Base-by-base conservation (phyloP, 1,140 invertebrate species). In the Drosophila elegans region DNA sequence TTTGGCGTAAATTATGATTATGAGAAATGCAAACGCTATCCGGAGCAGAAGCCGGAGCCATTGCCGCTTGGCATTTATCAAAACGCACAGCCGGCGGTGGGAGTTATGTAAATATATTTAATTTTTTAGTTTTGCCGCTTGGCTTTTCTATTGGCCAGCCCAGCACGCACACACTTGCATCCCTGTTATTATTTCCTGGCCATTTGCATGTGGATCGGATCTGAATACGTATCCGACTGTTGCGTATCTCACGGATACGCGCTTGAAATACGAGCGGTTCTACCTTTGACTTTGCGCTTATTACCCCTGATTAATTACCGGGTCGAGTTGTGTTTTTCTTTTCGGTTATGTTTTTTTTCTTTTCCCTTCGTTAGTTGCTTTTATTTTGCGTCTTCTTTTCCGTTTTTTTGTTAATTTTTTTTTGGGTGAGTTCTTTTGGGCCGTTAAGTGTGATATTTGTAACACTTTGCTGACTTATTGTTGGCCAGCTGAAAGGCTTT, bases 361-460 rank as follows among this genome's bases (percentile, higher is more conserved):
- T 34, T 66, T 34, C 44, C 1, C 29, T 72, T 54, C 49, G 34
- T 66, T 49, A 48, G 44, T 51, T 49, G 45, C 39, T 45, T 52
- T 46, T 69, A 27, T 51, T 41, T 64, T 55, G 44, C 25, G 45
- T 66, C 42, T 77, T 51, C 38, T 45, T 45, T 34, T 39, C 5
- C 5, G 21, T 7, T 29, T 60, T 49, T 5, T 53, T 49, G 4
- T 46, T 45, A 27, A 54, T 55, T 39, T 51, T 63, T 59, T 63
- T 41, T 72, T 42, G 54, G 54, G 64, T 39, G 54, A 75, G 61
- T 73, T 76, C 51, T 73, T 57, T 62, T 46, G 12, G 51, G 34
- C 71, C 64, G 52, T 82, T 89, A 89, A 80, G 84, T 89, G 80
- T 79, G 85, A 90, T 89, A 89, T 89, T 89, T 89, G 84, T 89